A percentile compares a stretch with the other conserved stretches of the same genome.
Conservation (phyloP, 2,113 vertebrate genomes). For the Microcebus lehilahytsara region DNA sequence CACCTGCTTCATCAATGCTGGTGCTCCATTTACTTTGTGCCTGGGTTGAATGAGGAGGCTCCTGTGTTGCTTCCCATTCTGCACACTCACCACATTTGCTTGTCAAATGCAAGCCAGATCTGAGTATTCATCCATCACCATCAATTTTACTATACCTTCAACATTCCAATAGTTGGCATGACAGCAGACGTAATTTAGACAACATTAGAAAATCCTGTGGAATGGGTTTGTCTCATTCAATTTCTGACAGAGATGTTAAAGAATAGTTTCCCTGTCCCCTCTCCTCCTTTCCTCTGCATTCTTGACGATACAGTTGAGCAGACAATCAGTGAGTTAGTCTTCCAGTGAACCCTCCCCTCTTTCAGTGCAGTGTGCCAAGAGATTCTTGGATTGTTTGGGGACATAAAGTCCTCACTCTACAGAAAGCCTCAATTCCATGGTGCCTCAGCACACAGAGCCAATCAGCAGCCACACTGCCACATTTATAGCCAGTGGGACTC, state of each 20-base stretch:
- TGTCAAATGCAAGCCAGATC: background rate
- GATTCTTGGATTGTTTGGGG: background rate
- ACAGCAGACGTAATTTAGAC: constrained; percentile 68
- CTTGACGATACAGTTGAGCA: background rate
- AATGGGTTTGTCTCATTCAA: constrained; percentile 65
- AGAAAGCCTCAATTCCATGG: background rate
- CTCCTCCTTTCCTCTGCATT: background rate
- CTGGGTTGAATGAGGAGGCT: background rate
- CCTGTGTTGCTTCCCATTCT: constrained; percentile 7
- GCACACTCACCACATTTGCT: background rate
- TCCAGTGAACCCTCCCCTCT: constrained; percentile 13
- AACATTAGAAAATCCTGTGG: constrained; percentile 63
- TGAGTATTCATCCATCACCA: background rate
- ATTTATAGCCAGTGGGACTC: background rate
- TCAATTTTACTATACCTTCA: background rate
- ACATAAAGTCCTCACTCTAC: background rate
- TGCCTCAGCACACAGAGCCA: background rate
- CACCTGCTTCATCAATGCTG: background rate
- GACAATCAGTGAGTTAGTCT: background rate
- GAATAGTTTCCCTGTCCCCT: background rate
- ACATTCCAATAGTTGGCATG: constrained; percentile 44
- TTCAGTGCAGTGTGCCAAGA: background rate
- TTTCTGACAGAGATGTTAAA: constrained; percentile 50
- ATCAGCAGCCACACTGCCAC: background rate
- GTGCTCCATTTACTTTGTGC: background rate